These are phyloP conservation scores for Ectemnius lituratus DNA, from an alignment of 2,888 invertebrate genomes.

Conservation along the genomic window DNA sequence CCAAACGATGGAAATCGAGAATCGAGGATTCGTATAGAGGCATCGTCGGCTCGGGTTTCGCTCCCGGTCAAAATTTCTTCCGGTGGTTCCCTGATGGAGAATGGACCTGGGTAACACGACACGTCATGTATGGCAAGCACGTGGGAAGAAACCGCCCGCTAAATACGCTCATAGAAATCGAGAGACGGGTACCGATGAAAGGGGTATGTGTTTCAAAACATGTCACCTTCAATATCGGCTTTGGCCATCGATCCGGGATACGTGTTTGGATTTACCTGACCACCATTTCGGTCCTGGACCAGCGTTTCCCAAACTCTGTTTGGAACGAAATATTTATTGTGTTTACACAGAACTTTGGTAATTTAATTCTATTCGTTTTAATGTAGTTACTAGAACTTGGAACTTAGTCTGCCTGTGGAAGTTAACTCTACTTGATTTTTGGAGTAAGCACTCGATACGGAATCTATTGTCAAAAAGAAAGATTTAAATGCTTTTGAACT, in stretches of 20 bases:
- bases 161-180: constrained; percentile 75
- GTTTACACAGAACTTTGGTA: too few relatives aligned
- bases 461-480: too few relatives aligned
- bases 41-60: constrained; percentile 52
- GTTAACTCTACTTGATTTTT: too few relatives aligned
- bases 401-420: too few relatives aligned
- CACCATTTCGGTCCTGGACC: too few relatives aligned
- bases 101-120: constrained; percentile 70
- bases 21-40: constrained; percentile 30
- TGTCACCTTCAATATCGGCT: constrained; percentile 76
- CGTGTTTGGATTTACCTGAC: not conserved
- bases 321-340: too few relatives aligned
- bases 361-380: too few relatives aligned
- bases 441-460: too few relatives aligned
- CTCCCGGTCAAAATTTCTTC: constrained; percentile 74
- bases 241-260: constrained; percentile 71
- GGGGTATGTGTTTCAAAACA: constrained; percentile 76
- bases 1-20: constrained; percentile 1
- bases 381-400: too few relatives aligned
- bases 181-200: constrained; percentile 67
- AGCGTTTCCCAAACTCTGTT: too few relatives aligned
- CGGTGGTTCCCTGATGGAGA: constrained; percentile 57
- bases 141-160: constrained; percentile 74
- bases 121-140: constrained; percentile 68
- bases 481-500: too few relatives aligned